These are phyloP conservation scores for Chelonus insularis DNA, from an alignment of 1,140 invertebrate species.

Conservation along the genomic window DNA sequence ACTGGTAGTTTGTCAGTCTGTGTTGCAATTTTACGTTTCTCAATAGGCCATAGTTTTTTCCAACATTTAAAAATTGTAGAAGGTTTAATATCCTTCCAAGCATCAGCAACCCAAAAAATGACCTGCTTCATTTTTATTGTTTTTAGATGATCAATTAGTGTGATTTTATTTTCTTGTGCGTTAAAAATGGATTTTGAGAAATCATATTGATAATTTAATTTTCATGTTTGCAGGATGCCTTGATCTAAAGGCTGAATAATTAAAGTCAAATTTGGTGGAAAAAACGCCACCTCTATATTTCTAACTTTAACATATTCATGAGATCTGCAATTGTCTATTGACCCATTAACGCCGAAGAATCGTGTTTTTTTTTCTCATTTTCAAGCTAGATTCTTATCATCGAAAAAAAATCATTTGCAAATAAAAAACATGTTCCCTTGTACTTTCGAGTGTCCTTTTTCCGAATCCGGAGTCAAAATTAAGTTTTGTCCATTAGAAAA, in stretches of 20 bases:
- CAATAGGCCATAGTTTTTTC: slow-evolving; percentile 20
- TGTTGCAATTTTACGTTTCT: too few relatives aligned
- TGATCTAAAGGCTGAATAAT: slow-evolving; percentile 53
- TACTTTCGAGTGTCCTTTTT: too few relatives aligned
- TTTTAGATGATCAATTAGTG: slow-evolving; percentile 2
- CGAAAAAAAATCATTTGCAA: too few relatives aligned
- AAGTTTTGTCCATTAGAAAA: too few relatives aligned
- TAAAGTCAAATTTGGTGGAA: slow-evolving; percentile 56
- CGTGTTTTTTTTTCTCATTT: too few relatives aligned
- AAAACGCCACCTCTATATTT: slow-evolving; percentile 42
- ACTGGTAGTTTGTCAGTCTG: too few relatives aligned
- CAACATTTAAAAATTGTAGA: slow-evolving; percentile 18
- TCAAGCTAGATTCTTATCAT: too few relatives aligned
- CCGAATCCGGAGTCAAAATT: too few relatives aligned
- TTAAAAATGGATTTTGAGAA: slow-evolving; percentile 3
- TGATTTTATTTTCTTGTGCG: slow-evolving; percentile 4
- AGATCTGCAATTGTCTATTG: slow-evolving; percentile 43
- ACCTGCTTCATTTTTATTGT: slow-evolving; percentile 11
- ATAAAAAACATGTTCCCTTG: too few relatives aligned
- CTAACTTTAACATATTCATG: slow-evolving; percentile 35
- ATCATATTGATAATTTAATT: slow-evolving; percentile 32
- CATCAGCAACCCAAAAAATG: slow-evolving; percentile 12
- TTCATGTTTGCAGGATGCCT: slow-evolving; percentile 40
- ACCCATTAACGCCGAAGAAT: too few relatives aligned
- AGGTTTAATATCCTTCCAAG: slow-evolving; percentile 8